Evolutionary conservation across 2,888 invertebrate species (phyloP).

Genomic region (Ceratothoa steindachneri): DNA sequence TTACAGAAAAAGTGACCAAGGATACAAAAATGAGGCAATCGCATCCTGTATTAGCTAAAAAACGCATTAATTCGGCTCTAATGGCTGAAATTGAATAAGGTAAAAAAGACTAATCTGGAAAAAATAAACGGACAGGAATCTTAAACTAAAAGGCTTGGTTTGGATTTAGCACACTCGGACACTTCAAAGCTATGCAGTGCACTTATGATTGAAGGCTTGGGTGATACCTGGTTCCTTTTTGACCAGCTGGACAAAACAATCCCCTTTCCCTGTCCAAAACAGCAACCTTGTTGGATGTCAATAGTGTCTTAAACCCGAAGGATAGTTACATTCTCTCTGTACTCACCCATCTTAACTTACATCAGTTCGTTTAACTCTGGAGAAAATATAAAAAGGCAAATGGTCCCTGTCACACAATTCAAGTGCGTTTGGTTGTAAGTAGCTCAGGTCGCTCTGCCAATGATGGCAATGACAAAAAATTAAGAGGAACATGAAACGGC

Average conservation of each 20-base stretch:
- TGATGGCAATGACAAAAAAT: background rate
- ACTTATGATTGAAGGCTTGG: too few species aligned
- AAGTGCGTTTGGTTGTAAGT: background rate
- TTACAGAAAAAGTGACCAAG: too few species aligned
- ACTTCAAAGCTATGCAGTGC: background rate
- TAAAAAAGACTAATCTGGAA: background rate
- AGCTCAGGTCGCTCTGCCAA: background rate
- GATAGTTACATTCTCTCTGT: background rate
- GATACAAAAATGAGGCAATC: too few species aligned
- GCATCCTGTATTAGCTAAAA: too few species aligned
- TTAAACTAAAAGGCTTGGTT: background rate
- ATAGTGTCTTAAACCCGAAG: conserved; percentile 8
- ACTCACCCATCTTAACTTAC: background rate
- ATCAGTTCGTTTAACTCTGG: conserved; percentile 5
- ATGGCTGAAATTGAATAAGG: too few species aligned
- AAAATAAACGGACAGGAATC: background rate
- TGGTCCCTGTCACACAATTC: background rate
- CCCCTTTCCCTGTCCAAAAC: too few species aligned
- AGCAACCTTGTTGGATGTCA: too few species aligned
- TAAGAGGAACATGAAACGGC: background rate
- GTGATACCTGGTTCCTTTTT: too few species aligned
- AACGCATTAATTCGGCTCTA: too few species aligned
- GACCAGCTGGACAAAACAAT: too few species aligned
- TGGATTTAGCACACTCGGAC: background rate
- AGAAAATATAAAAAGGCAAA: background rate